Evolutionary conservation across 2,888 invertebrate genomes (phyloP).

Genomic region (Cerastis rubricosa): DNA sequence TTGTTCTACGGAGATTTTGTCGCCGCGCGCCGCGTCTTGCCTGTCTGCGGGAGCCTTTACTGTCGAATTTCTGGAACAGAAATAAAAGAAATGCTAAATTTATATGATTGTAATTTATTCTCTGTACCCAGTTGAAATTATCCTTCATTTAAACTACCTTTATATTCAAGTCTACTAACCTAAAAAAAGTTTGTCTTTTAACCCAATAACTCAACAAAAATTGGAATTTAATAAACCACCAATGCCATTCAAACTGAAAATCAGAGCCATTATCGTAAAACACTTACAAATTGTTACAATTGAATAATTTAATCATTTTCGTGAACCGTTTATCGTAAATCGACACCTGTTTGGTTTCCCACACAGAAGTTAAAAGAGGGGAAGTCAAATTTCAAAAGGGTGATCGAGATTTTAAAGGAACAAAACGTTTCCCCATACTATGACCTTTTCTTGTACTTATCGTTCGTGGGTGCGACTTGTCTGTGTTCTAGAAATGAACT

Average conservation of each 20-base stretch:
- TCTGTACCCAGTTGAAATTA: not conserved
- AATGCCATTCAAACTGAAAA: conserved; percentile 18
- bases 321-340: conserved; percentile 8
- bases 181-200: not conserved
- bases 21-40: no score
- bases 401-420: conserved; percentile 1
- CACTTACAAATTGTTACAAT: conserved; percentile 41
- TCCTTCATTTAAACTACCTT: not conserved
- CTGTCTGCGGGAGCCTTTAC: no score
- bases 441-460: not conserved
- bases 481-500: no score
- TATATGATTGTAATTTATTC: not conserved
- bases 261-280: conserved; percentile 8
- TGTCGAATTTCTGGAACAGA: not conserved
- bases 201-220: not conserved
- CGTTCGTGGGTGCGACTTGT: no score
- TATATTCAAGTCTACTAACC: not conserved
- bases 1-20: no score
- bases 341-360: conserved; percentile 44
- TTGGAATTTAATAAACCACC: conserved; percentile 10
- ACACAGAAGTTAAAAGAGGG: conserved; percentile 8
- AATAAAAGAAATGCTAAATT: not conserved
- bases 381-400: not conserved
- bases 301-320: conserved; percentile 42
- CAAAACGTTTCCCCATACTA: not conserved